Conservation (phyloP, 2,888 invertebrate genomes). For the Norana najaformis region DNA sequence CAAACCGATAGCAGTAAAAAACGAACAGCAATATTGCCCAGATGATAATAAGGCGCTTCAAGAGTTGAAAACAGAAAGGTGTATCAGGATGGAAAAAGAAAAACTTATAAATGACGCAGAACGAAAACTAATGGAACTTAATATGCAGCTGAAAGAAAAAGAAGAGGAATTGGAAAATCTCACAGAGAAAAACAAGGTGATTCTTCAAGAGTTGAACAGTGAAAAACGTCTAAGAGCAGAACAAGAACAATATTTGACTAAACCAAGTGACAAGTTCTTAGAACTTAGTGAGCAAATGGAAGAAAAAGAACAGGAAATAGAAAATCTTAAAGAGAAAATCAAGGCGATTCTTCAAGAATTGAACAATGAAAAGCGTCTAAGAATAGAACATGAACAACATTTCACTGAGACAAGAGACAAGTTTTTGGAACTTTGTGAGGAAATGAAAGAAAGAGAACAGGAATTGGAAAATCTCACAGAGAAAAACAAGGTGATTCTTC, state of each 20-base stretch:
- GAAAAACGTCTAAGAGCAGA: background rate
- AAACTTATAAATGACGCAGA: background rate
- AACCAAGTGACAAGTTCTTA: background rate
- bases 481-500: background rate
- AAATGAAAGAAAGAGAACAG: background rate
- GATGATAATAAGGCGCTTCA: background rate
- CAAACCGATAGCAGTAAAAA: background rate
- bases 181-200: background rate
- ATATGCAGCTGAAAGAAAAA: background rate
- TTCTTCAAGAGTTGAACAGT: background rate
- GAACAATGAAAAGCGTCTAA: background rate
- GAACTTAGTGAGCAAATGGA: background rate
- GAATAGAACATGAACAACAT: background rate
- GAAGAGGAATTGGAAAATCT: background rate
- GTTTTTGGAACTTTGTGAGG: background rate
- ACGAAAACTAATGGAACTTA: background rate
- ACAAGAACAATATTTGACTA: background rate
- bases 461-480: background rate
- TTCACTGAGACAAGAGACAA: background rate
- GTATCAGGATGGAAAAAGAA: background rate
- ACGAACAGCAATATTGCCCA: background rate
- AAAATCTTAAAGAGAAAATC: background rate
- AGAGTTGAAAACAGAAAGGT: background rate
- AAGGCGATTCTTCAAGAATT: background rate
- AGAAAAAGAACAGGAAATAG: background rate